Base-by-base conservation (phyloP, 2,888 invertebrate genomes). In the Pyrrhia umbra region DNA sequence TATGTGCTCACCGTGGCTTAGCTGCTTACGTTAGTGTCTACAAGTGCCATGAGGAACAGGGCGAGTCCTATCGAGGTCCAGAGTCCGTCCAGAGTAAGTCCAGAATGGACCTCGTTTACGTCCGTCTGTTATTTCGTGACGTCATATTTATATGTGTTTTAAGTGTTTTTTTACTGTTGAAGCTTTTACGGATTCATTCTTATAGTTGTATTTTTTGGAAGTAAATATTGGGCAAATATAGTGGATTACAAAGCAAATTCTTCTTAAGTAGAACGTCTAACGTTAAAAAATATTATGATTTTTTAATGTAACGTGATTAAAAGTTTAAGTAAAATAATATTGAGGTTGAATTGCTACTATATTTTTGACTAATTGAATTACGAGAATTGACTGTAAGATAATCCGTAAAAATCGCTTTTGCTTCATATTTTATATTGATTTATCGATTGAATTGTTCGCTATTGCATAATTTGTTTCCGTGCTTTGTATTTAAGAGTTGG, bases 1-100 rank as follows among this genome's bases (percentile, higher is more conserved):
- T 87, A 85, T 88, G 82, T 88, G 81, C 84, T 87, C 84, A 85
- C 81, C 85, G 79, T 83, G 84, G 76, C 77, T 86, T 88, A 94
- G 94, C 92, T 95, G 88, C 90, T 91, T 86, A 66, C 91, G 42
- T 87, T 93, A 91, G 93, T 91, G 39, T 88, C 92, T 25, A 74
- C 92, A 81, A 92, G 87, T 80, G 87, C 87, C 39, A 78, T 84
- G 83, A 88, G 78, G 87, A 89, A 82, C 84, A 85, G 79, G 80
- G 66, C 79, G 72, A 83, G 78, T 52, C 84, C 80, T 75, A 80
- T 68, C 15, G 85, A 88, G 79, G 79, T 80, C 69, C 77, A 75
- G 77, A 86, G 87, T 47, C 85, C 86, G 20, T 90, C 92, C 21
- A 81, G 80, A 80, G 94, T 94, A 92, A 94, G 94, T 94, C 68